These are phyloP conservation scores for Leptothorax acervorum DNA, from an alignment of 2,888 invertebrate species.

Conservation along the genomic window DNA sequence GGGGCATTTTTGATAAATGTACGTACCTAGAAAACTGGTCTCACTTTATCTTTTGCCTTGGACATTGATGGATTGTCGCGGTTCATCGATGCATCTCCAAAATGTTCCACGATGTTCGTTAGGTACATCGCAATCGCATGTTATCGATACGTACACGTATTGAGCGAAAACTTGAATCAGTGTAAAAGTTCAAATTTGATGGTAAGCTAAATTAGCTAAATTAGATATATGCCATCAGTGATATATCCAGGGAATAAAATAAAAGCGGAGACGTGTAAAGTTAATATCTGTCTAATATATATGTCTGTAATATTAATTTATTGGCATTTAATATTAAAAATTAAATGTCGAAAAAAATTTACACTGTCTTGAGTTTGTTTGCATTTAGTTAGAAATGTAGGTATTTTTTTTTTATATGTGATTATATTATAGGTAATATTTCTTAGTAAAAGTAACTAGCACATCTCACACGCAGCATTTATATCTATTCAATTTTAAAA, in stretches of 20 bases:
- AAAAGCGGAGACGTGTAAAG: neutral
- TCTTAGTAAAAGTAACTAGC: neutral
- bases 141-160: constrained; percentile 42
- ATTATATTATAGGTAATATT: neutral
- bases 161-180: neutral
- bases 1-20: constrained; percentile 54
- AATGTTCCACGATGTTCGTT: constrained; percentile 43
- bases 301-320: neutral
- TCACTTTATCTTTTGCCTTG: constrained; percentile 52
- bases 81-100: constrained; percentile 49
- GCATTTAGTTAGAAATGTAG: neutral
- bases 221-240: neutral
- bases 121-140: constrained; percentile 51
- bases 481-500: neutral
- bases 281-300: neutral
- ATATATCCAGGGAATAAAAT: neutral
- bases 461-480: neutral
- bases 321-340: neutral
- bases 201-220: neutral
- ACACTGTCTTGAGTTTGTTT: neutral
- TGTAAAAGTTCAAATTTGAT: neutral
- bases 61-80: constrained; percentile 61
- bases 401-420: too few species aligned
- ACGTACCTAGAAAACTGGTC: constrained; percentile 52
- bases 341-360: constrained; percentile 4